Base-by-base conservation (phyloP, 2,888 invertebrate genomes). In the Lasioglossum morio region DNA sequence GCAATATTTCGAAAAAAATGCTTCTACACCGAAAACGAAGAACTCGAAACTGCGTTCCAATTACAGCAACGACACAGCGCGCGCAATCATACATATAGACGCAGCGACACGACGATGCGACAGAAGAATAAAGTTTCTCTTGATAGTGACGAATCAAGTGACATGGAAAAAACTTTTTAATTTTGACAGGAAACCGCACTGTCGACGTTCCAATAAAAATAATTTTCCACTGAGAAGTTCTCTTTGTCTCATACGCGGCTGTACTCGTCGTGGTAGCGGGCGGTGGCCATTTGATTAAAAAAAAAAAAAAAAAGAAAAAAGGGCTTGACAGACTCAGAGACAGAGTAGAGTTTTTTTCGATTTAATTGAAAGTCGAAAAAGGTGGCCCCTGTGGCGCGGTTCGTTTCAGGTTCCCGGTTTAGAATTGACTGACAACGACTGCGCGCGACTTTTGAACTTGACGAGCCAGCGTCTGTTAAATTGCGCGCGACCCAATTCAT, bases 351-450 rank as follows among this genome's bases (percentile, higher is more conserved):
- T 75, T 85, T 86, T 63, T 88, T 85, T 82, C 87, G 83, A 82
- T 91, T 90, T 90, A 90, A 90, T 91, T 91, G 91, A 82, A 90
- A 88, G 88, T 81, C 82, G 79, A 82, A 87, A 90, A 88, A n/a
- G 86, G 83, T 48, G 72, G 75, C 69, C 69, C 72, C 72, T 69
- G 74, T 66, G 66, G 76, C 73, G 53, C 63, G 70, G 19, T 66
- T 66, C 70, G 69, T 63, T 70, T 74, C 73, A 57, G 5, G 4
- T 63, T 16, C 48, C 27, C 70, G 53, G 72, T 80, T 74, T 77
- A 30, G 79, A 86, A 80, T 77, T 82, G 86, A 79, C 81, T 77
- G 82, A 69, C 82, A 85, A 72, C 72, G 73, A 77, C 70, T 77
- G 46, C 19, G 72, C 19, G 75, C 23, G 57, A 82, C 77, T 80